A percentile compares a stretch with the other conserved stretches of the same genome.
Conservation (phyloP, 2,797 vertebrate species). For the Propithecus deckenii region DNA sequence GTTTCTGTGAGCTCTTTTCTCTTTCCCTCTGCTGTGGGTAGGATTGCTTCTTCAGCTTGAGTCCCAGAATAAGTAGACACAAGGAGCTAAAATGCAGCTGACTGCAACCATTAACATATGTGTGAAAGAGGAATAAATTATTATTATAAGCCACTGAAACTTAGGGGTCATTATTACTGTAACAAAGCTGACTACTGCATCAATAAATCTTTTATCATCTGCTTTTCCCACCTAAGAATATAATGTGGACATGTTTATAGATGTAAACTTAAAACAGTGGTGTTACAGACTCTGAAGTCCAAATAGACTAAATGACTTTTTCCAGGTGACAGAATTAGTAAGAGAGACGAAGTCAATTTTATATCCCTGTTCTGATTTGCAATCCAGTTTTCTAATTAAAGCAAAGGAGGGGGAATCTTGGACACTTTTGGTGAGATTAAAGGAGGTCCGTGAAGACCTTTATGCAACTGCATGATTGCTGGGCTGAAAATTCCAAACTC, state of each 20-base stretch:
- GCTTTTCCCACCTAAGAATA: constrained; percentile 8
- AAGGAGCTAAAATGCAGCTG: not conserved
- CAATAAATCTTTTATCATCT: constrained; percentile 16
- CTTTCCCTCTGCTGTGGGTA: not conserved
- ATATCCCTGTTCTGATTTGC: not conserved
- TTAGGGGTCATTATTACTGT: not conserved
- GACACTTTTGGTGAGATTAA: not conserved
- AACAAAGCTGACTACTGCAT: not conserved
- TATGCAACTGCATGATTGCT: not conserved
- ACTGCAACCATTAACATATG: not conserved
- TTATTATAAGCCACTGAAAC: not conserved
- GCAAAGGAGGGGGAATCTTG: not conserved
- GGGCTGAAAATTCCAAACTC: constrained; percentile 35
- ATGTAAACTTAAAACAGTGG: not conserved
- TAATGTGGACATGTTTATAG: not conserved
- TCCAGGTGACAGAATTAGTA: constrained; percentile 17
- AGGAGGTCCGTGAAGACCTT: constrained; percentile 25
- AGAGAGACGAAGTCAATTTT: constrained; percentile 9
- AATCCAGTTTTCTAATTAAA: constrained; percentile 57
- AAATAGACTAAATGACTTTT: not conserved
- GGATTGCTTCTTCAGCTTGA: not conserved
- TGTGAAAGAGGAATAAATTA: not conserved
- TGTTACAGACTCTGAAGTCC: not conserved
- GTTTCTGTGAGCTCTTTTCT: not conserved
- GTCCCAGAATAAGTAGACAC: not conserved